Percentiles rank a stretch among this genome's conserved stretches.
phyloP scores from a whole-genome alignment of 1,140 invertebrate genomes.

The Drosophila leontia region DNA sequence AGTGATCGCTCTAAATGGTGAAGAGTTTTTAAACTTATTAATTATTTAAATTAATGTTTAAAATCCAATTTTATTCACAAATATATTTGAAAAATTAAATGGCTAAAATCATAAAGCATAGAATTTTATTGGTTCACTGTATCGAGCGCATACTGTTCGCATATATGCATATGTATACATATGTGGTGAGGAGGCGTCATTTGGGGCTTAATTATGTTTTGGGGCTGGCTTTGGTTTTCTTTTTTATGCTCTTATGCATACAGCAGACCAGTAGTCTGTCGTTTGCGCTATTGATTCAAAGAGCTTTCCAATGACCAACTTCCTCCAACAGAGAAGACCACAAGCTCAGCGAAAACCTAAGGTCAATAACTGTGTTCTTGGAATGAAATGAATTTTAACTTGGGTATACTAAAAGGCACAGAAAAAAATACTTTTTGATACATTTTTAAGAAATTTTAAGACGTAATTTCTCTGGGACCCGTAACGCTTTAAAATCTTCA shows the following conservation, averaged over 20 bases:
- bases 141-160: not conserved
- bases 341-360: not conserved
- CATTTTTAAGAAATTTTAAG: too few species aligned
- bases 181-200: conserved; percentile 23
- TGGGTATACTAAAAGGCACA: not conserved
- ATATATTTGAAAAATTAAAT: too few species aligned
- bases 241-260: conserved; percentile 3
- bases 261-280: conserved; percentile 26
- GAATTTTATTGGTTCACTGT: not conserved
- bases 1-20: not conserved
- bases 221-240: conserved; percentile 13
- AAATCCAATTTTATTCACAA: too few species aligned
- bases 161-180: not conserved
- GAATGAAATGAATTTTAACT: not conserved
- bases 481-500: too few species aligned
- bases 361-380: not conserved
- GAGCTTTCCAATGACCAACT: conserved; percentile 40
- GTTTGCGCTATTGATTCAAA: conserved; percentile 60
- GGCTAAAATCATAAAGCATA: too few species aligned
- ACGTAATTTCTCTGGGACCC: too few species aligned
- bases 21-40: too few species aligned
- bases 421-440: not conserved
- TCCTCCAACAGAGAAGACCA: not conserved
- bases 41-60: not conserved
- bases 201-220: conserved; percentile 43